Evolutionary conservation across 2,888 invertebrate genomes (phyloP).

Genomic region (Dascillus cervinus): DNA sequence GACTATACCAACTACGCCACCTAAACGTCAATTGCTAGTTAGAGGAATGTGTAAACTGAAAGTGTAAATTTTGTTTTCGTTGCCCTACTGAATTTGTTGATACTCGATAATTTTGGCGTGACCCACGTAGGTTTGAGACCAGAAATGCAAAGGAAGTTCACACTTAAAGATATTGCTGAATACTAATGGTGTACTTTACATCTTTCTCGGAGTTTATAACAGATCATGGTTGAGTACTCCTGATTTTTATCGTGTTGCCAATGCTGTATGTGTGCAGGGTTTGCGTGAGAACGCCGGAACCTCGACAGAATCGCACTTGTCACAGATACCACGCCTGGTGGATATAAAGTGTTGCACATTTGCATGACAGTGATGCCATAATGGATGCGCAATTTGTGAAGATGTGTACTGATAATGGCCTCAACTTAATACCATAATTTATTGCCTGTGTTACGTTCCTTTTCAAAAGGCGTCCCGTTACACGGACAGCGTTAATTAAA

Average conservation of each 20-base stretch:
- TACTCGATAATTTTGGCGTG: too few species aligned
- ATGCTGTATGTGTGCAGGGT: neutral
- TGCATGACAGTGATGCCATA: conserved; percentile 14
- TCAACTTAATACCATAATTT: neutral
- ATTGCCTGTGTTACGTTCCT: too few species aligned
- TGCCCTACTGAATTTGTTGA: too few species aligned
- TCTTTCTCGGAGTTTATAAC: neutral
- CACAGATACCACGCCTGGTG: conserved; percentile 22
- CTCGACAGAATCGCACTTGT: conserved; percentile 20
- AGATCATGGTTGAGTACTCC: neutral
- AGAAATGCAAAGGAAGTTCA: neutral
- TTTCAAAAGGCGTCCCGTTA: too few species aligned
- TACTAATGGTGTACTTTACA: neutral
- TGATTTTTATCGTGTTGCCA: neutral
- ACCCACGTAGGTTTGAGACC: too few species aligned
- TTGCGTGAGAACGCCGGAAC: conserved; percentile 29
- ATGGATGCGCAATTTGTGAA: neutral
- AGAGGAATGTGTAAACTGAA: too few species aligned
- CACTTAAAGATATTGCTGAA: neutral
- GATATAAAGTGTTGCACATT: conserved; percentile 21
- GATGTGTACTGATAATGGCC: neutral
- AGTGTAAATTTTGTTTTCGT: too few species aligned
- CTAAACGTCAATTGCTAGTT: too few species aligned
- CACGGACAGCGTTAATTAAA: too few species aligned
- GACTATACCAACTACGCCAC: too few species aligned